These are phyloP conservation scores for Dryobota labecula DNA, from an alignment of 2,888 invertebrate species.

Conservation along the genomic window DNA sequence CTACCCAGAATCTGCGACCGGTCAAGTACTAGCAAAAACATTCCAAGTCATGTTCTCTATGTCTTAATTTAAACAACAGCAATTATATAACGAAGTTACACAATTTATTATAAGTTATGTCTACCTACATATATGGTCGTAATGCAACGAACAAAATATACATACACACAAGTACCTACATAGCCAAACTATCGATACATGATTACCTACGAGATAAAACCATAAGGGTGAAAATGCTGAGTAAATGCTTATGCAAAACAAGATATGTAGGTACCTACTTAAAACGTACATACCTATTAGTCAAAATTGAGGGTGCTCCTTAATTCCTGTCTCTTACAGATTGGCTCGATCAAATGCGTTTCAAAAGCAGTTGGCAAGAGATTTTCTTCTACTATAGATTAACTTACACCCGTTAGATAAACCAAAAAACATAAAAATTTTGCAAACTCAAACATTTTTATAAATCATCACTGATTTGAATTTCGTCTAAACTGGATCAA, in stretches of 20 bases:
- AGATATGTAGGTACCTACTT: neutral
- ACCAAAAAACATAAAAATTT: neutral
- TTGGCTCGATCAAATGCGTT: neutral
- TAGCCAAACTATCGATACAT: slow-evolving; percentile 9
- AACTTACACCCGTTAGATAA: neutral
- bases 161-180: neutral
- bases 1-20: slow-evolving; percentile 14
- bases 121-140: neutral
- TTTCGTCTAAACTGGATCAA: neutral
- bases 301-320: neutral
- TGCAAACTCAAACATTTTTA: neutral
- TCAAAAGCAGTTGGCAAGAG: neutral
- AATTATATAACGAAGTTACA: slow-evolving; percentile 15
- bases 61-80: slow-evolving; percentile 25
- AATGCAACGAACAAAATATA: slow-evolving; percentile 21
- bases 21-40: slow-evolving; percentile 33
- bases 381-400: neutral
- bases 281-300: neutral
- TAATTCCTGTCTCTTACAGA: neutral
- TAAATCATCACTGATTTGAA: neutral
- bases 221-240: slow-evolving; percentile 53
- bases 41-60: slow-evolving; percentile 58
- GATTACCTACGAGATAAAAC: slow-evolving; percentile 16
- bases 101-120: slow-evolving; percentile 1
- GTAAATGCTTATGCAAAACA: slow-evolving; percentile 56